Conservation (phyloP, 2,888 invertebrate genomes). For the Drosophila eohydei region DNA sequence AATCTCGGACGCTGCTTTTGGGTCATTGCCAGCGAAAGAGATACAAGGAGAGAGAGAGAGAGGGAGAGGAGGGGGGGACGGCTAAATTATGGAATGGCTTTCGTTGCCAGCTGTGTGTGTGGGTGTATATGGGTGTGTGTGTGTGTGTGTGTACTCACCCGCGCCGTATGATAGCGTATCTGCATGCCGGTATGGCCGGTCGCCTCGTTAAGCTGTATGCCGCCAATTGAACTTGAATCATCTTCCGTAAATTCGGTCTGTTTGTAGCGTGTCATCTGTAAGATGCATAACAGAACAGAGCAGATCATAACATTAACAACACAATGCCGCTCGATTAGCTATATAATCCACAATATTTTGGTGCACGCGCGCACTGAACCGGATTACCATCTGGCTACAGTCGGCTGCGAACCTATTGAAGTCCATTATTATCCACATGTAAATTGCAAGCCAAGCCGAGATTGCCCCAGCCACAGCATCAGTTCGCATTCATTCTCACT, state of each 20-base stretch:
- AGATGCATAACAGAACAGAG: conserved; percentile 21
- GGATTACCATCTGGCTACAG: conserved; percentile 22
- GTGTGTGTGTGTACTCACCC: conserved; percentile 79
- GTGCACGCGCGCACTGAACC: conserved; percentile 15
- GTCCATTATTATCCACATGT: conserved; percentile 4
- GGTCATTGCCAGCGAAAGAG: conserved; percentile 50
- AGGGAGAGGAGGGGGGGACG: not conserved
- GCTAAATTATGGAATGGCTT: conserved; percentile 1
- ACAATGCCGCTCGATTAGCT: conserved; percentile 24
- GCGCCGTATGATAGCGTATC: conserved; percentile 92
- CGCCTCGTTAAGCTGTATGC: conserved; percentile 93
- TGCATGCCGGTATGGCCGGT: conserved; percentile 92
- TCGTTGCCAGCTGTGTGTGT: not conserved
- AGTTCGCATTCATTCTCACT: not conserved
- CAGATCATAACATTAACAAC: not conserved
- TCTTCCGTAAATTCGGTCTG: conserved; percentile 94
- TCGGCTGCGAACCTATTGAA: conserved; percentile 14
- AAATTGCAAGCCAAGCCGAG: conserved; percentile 12
- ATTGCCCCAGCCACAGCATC: not conserved
- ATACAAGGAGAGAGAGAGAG: not conserved
- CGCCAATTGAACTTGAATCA: conserved; percentile 92
- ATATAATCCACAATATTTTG: conserved; percentile 23
- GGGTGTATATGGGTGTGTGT: not conserved
- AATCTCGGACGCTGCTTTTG: conserved; percentile 38
- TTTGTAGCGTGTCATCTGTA: conserved; percentile 94